These are phyloP conservation scores for Chromoteleia sp. DNA, from an alignment of 2,888 invertebrate genomes.

Conservation along the genomic window DNA sequence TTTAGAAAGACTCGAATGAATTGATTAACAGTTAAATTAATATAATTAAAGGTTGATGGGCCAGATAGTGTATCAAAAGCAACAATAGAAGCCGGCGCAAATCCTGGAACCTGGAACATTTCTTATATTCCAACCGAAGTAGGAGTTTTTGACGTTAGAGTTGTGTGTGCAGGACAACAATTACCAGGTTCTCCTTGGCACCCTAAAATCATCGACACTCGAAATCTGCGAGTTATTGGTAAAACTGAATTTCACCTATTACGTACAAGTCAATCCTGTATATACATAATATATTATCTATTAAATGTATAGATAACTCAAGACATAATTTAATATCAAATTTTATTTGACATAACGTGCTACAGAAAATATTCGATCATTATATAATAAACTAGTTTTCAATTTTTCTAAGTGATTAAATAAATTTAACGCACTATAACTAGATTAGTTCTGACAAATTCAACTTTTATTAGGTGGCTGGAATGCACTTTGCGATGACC, in stretches of 20 bases:
- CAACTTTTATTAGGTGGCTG: constrained; percentile 89
- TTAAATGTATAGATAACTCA: no score
- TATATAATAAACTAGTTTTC: constrained; percentile 39
- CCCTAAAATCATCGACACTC: constrained; percentile 88
- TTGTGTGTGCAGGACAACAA: constrained; percentile 88
- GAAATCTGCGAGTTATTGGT: constrained; percentile 87
- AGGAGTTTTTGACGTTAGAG: constrained; percentile 95
- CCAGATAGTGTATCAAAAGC: constrained; percentile 87
- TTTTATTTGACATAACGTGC: not conserved
- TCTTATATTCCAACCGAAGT: constrained; percentile 96
- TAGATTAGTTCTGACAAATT: constrained; percentile 1
- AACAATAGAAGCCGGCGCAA: constrained; percentile 88
- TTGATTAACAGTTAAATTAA: not conserved
- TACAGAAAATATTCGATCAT: not conserved
- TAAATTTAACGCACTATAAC: constrained; percentile 2
- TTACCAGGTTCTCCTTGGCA: constrained; percentile 93
- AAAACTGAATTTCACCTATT: constrained; percentile 16
- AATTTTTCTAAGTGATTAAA: not conserved
- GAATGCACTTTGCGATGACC: constrained; percentile 91
- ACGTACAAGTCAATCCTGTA: no score
- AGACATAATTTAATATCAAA: not conserved
- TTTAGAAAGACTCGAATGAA: no score
- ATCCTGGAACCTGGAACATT: constrained; percentile 93
- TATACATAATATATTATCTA: no score
- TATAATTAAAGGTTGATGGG: constrained; percentile 85